Evolutionary conservation across 2,113 vertebrate species (phyloP).

Genomic region (Brachyhypopomus gauderio): DNA sequence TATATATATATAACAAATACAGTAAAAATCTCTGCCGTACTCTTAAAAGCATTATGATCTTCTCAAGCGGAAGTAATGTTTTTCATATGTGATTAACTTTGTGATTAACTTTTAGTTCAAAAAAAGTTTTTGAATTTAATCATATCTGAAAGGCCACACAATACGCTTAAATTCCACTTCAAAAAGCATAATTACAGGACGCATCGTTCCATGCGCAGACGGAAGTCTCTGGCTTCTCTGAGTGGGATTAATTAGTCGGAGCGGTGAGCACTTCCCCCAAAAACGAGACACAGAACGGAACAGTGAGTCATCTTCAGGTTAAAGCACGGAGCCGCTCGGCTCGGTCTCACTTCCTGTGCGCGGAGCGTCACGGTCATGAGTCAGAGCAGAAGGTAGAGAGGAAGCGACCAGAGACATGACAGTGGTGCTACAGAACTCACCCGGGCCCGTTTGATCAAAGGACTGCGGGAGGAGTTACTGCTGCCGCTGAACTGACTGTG

Average conservation of each 20-base stretch:
- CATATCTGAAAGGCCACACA: conserved; percentile 62
- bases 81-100: conserved; percentile 72
- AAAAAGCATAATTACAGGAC: conserved; percentile 67
- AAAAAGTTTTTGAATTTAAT: conserved; percentile 67
- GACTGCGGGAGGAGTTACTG: neutral
- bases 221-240: conserved; percentile 57
- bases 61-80: conserved; percentile 72
- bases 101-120: conserved; percentile 72
- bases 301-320: conserved; percentile 23
- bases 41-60: conserved; percentile 60
- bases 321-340: conserved; percentile 7
- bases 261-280: conserved; percentile 54
- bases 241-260: conserved; percentile 56
- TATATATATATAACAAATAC: conserved; percentile 14
- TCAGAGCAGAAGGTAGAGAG: neutral
- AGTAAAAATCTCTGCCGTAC: conserved; percentile 53
- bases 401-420: conserved; percentile 28
- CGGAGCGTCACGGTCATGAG: neutral
- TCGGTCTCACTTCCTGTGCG: neutral
- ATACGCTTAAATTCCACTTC: conserved; percentile 67
- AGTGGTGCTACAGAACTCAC: conserved; percentile 30
- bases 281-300: conserved; percentile 55
- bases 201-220: conserved; percentile 60
- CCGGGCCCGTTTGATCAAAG: conserved; percentile 41
- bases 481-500: too few relatives aligned